phyloP scores from a whole-genome alignment of 2,888 invertebrate species.

The Hydraecia micacea region DNA sequence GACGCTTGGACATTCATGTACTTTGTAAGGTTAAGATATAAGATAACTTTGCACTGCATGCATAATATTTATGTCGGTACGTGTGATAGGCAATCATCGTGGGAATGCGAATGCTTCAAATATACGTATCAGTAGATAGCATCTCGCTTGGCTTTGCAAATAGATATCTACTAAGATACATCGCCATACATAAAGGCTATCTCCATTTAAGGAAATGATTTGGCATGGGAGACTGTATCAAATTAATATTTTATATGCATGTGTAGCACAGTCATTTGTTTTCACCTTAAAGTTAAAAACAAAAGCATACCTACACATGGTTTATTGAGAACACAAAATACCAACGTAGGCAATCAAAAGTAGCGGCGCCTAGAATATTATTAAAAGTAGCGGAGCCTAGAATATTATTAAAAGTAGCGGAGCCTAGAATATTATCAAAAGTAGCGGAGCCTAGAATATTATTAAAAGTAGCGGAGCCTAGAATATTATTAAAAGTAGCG shows the following conservation, averaged over 20 bases:
- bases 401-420: no score
- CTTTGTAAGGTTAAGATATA: slow-evolving; percentile 39
- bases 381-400: no score
- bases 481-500: no score
- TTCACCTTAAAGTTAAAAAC: not conserved
- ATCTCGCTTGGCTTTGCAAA: slow-evolving; percentile 46
- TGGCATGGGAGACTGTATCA: not conserved
- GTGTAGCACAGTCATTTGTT: not conserved
- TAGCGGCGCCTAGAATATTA: not conserved
- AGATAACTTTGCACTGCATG: slow-evolving; percentile 42
- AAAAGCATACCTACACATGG: not conserved
- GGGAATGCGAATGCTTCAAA: slow-evolving; percentile 49
- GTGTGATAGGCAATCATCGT: slow-evolving; percentile 49
- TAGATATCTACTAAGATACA: slow-evolving; percentile 36
- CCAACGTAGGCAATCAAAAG: not conserved
- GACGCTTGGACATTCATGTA: slow-evolving; percentile 30
- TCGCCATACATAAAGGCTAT: slow-evolving; percentile 29
- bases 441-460: no score
- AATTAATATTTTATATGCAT: no score
- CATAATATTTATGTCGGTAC: slow-evolving; percentile 22
- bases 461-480: no score
- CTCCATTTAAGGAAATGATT: slow-evolving; percentile 34
- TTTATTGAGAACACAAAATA: not conserved
- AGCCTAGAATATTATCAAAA: no score
- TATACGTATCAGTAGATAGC: slow-evolving; percentile 47